These are phyloP conservation scores for Conus betulinus DNA, from an alignment of 1,140 invertebrate genomes.

Conservation along the genomic window DNA sequence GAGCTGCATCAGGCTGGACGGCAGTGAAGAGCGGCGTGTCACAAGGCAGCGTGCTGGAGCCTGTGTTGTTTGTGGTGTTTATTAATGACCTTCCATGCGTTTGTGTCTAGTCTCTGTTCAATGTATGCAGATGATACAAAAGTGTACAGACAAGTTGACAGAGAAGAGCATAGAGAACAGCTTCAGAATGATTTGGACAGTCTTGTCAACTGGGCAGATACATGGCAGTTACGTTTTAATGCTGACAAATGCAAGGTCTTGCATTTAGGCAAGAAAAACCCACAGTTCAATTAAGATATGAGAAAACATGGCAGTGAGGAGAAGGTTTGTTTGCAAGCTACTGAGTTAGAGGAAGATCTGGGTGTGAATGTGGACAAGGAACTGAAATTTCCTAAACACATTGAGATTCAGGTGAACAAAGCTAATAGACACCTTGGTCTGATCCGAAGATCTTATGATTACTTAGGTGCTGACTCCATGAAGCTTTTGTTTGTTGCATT, in stretches of 20 bases:
- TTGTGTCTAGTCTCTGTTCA: neutral
- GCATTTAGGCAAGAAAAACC: neutral
- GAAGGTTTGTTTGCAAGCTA: neutral
- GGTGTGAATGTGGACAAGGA: neutral
- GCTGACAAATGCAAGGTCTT: neutral
- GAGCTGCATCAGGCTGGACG: neutral
- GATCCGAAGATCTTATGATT: neutral
- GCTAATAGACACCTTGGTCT: neutral
- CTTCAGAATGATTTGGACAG: neutral
- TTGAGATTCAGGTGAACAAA: neutral
- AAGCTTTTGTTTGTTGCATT: neutral
- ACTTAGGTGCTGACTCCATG: neutral
- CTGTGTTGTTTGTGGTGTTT: neutral
- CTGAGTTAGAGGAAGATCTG: too few relatives aligned
- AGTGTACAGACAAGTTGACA: neutral
- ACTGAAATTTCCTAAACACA: neutral
- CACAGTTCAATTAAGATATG: neutral
- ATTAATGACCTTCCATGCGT: neutral
- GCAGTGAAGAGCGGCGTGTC: neutral
- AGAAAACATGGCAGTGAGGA: neutral
- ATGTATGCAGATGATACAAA: conserved; percentile 5
- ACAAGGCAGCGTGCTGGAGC: neutral
- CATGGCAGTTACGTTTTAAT: neutral
- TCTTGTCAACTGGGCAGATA: neutral
- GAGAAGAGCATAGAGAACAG: neutral